Base-by-base conservation (phyloP, 2,888 invertebrate genomes). In the Sarcophaga subvicina region DNA sequence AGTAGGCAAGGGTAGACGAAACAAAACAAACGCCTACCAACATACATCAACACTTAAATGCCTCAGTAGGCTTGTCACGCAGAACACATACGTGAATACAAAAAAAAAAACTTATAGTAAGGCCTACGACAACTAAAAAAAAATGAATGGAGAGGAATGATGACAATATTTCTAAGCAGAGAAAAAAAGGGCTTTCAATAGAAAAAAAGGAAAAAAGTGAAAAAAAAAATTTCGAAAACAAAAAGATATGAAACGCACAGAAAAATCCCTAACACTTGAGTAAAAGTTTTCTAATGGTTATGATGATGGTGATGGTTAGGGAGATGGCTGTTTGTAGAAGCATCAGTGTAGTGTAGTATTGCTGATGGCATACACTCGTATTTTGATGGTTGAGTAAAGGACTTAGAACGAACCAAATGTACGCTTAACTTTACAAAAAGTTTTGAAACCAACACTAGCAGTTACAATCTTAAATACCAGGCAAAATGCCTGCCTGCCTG, bases 401-500 rank as follows among this genome's bases (percentile, higher is more conserved):
- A 49, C 4, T 49, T 2, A 49, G 11, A 49, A 14, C 1, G 11
- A 49, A 14, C 14, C 14, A 14, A 14, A 49, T 49, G 11, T 49
- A 4, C 54, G 12, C 54, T 54, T 54, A 54, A 54, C 12, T 54
- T 54, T 14, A 54, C 54, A 54, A 54, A 54, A 54, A 54, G 17
- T 54, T 54, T 54, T 3, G 14, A 2, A 54, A 54, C 14, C 54
- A 54, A 17, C 54, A 63, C 54, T 14, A 54, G 3, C 54, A 37
- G 37, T 37, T 54, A 54, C 54, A 54, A 14, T 14, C 54, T 54
- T 54, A 54, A 54, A 54, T 73, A 66, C 83, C 76, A 22, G 22
- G 22, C 22, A 22, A 22, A 22, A 22, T 91, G 91, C 89, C 71
- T 63, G 70, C 83, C 76, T 91, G 91, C 89, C 71, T 75, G 60